phyloP scores from a whole-genome alignment of 2,113 vertebrate species.

The Perccottus glenii region DNA sequence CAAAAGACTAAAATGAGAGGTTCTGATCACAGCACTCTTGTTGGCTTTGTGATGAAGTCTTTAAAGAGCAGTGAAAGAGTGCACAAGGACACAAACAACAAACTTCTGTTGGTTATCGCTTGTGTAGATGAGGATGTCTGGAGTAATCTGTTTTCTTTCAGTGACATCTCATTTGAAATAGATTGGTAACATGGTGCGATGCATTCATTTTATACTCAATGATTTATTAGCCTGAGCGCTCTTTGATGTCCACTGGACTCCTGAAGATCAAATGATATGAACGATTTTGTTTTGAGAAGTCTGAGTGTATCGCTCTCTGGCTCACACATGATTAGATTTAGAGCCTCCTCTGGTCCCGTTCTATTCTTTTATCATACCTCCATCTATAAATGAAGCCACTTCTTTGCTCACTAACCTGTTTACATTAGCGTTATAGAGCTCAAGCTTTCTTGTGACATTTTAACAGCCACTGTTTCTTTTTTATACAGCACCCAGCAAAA shows the following conservation, averaged over 20 bases:
- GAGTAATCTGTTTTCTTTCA: not conserved
- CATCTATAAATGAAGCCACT: conserved; percentile 31
- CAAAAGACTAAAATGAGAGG: not conserved
- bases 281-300: conserved; percentile 8
- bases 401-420: conserved; percentile 37
- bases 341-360: not conserved
- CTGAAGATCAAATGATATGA: not conserved
- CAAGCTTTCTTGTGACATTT: conserved; percentile 41
- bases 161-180: conserved; percentile 9
- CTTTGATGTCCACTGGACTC: not conserved
- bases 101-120: not conserved
- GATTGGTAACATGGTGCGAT: not conserved
- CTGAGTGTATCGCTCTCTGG: conserved; percentile 9
- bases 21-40: not conserved
- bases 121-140: not conserved
- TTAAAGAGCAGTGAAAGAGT: not conserved
- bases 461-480: conserved; percentile 52
- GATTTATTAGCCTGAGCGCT: conserved; percentile 6
- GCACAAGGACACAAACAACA: not conserved
- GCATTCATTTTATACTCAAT: not conserved
- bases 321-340: conserved; percentile 38
- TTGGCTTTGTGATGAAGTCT: not conserved
- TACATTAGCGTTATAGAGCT: conserved; percentile 37
- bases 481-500: conserved; percentile 38
- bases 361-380: conserved; percentile 23